A percentile compares a stretch with the other conserved stretches of the same genome.
phyloP scores from a whole-genome alignment of 92 coral and sea anemone species.

The Chrysogorgia sp. region DNA sequence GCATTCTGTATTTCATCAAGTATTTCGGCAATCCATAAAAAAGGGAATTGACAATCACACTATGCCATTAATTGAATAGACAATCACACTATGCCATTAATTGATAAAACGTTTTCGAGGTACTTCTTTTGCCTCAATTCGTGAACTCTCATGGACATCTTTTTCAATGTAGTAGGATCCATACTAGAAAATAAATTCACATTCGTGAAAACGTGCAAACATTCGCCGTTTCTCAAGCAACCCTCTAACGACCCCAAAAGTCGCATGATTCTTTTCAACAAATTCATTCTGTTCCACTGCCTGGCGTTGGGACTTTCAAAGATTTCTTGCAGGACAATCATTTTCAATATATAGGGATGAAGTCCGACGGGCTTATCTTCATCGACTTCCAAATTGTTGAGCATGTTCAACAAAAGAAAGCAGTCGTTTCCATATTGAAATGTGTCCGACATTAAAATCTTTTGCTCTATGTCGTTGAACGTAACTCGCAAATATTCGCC shows the following conservation, averaged over 20 bases:
- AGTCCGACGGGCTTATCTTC: background rate
- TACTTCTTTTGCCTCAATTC: background rate
- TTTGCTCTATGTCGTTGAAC: slow-evolving; percentile 12
- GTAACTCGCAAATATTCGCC: slow-evolving; percentile 6
- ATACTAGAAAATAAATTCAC: slow-evolving; percentile 14
- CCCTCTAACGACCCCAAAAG: slow-evolving; percentile 47
- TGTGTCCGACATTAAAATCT: background rate
- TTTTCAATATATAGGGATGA: background rate
- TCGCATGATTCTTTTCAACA: slow-evolving; percentile 50
- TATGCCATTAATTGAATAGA: no score
- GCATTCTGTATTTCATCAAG: no score
- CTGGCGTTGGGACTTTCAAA: slow-evolving; percentile 50
- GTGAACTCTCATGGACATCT: background rate
- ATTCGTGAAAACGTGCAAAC: slow-evolving; percentile 6
- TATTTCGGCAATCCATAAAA: no score
- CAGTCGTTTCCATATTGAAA: slow-evolving; percentile 12
- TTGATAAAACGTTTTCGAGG: background rate
- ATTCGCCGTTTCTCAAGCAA: slow-evolving; percentile 28
- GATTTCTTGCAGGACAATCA: slow-evolving; percentile 45
- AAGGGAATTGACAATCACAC: no score
- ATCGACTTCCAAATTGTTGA: background rate
- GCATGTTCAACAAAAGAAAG: background rate
- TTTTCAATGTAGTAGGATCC: background rate
- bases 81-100: background rate
- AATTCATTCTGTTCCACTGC: slow-evolving; percentile 46